phyloP scores from a whole-genome alignment of 2,113 vertebrate genomes.

The Eolophus roseicapilla region DNA sequence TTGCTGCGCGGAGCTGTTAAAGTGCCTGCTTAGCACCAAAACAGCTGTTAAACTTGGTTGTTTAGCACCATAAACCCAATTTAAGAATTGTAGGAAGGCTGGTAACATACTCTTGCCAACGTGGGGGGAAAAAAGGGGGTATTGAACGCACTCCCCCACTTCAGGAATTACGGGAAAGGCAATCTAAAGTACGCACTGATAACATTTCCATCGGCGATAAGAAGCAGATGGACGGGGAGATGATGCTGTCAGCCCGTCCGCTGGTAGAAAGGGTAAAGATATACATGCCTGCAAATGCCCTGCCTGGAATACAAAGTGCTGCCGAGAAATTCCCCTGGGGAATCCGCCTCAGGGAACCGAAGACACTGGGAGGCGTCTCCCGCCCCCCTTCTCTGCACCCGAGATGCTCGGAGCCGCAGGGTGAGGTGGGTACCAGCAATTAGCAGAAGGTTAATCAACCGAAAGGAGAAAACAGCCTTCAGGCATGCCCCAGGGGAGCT shows the following conservation, averaged over 20 bases:
- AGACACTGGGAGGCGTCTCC: background rate
- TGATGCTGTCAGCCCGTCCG: background rate
- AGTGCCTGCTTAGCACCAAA: background rate
- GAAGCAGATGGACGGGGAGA: background rate
- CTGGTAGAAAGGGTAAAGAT: fast-evolving
- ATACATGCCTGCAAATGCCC: background rate
- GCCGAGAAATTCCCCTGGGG: background rate
- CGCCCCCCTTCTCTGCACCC: background rate
- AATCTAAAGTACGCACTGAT: fast-evolving
- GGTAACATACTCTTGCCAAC: background rate
- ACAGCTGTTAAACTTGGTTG: background rate
- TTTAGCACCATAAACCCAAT: background rate
- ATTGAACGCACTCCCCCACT: fast-evolving
- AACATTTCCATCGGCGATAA: background rate
- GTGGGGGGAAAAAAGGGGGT: fast-evolving
- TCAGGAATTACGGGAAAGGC: background rate
- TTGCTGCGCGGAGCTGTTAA: background rate
- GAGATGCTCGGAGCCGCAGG: background rate
- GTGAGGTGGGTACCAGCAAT: background rate
- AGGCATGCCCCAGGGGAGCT: background rate
- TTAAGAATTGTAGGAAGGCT: background rate
- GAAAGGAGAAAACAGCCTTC: background rate
- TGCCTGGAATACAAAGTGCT: background rate
- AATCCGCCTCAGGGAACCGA: background rate
- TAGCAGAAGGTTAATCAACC: background rate